Conservation (phyloP, 2,797 vertebrate genomes). For the Spatula versicolor region DNA sequence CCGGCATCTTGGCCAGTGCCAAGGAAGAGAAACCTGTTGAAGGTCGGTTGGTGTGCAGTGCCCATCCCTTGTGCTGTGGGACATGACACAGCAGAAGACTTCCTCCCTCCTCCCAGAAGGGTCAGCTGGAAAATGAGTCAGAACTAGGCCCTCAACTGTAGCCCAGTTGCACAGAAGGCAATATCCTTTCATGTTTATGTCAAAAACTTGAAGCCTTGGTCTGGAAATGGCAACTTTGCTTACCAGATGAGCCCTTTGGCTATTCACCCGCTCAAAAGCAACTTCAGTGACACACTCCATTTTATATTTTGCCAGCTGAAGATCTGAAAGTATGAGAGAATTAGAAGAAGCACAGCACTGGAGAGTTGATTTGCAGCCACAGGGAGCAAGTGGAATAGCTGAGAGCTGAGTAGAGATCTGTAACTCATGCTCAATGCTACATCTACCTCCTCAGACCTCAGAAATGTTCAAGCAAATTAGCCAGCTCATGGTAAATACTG, state of each 20-base stretch:
- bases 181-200: background rate
- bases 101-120: background rate
- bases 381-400: background rate
- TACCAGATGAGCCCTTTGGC: background rate
- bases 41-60: accelerated
- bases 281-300: background rate
- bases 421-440: background rate
- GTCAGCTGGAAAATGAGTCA: background rate
- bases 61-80: background rate
- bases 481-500: background rate
- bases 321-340: background rate
- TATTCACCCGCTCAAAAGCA: background rate
- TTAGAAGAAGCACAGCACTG: accelerated
- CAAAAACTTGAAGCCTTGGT: background rate
- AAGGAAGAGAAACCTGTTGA: background rate
- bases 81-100: background rate
- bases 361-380: background rate
- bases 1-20: background rate
- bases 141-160: background rate
- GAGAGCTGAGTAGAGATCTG: background rate
- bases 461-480: background rate
- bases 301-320: background rate
- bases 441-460: background rate
- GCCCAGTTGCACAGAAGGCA: background rate
- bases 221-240: background rate